A percentile compares a stretch with the other conserved stretches of the same genome.
phyloP scores from a whole-genome alignment of 2,113 vertebrate species.

The Lota lota region DNA sequence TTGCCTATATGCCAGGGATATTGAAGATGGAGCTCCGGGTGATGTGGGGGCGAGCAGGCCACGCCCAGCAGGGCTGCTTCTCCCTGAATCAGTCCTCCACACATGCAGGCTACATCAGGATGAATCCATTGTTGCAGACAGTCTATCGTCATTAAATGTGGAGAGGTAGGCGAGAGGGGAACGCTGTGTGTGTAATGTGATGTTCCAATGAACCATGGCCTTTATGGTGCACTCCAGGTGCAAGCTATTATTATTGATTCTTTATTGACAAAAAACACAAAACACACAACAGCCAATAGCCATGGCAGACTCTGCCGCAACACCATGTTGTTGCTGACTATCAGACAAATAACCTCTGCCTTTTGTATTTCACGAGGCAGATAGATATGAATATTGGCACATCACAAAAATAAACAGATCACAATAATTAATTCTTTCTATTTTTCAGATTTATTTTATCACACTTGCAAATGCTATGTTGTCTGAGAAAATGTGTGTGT shows the following conservation, averaged over 20 bases:
- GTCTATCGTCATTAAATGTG: conserved; percentile 47
- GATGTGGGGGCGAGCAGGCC: neutral
- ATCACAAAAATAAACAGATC: neutral
- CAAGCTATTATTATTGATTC: conserved; percentile 14
- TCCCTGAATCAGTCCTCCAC: conserved; percentile 34
- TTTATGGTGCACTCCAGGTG: conserved; percentile 49
- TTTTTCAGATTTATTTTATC: neutral
- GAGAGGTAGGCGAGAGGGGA: conserved; percentile 35
- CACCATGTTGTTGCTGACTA: conserved; percentile 8
- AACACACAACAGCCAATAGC: conserved; percentile 13
- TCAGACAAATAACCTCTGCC: neutral
- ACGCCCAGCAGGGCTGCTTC: conserved; percentile 26
- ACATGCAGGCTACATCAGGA: conserved; percentile 39
- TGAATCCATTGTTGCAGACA: conserved; percentile 38
- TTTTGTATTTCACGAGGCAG: neutral
- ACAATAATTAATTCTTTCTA: neutral
- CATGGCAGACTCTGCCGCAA: conserved; percentile 13
- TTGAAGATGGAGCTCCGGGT: neutral
- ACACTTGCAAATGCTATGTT: neutral
- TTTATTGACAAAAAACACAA: conserved; percentile 21
- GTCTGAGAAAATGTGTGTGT: neutral
- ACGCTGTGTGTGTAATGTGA: conserved; percentile 41
- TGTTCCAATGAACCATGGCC: conserved; percentile 46
- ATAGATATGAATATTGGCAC: neutral
- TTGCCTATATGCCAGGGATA: neutral